A percentile compares a stretch with the other conserved stretches of the same genome.
Conservation (phyloP, 2,888 invertebrate species). For the Macaria liturata region DNA sequence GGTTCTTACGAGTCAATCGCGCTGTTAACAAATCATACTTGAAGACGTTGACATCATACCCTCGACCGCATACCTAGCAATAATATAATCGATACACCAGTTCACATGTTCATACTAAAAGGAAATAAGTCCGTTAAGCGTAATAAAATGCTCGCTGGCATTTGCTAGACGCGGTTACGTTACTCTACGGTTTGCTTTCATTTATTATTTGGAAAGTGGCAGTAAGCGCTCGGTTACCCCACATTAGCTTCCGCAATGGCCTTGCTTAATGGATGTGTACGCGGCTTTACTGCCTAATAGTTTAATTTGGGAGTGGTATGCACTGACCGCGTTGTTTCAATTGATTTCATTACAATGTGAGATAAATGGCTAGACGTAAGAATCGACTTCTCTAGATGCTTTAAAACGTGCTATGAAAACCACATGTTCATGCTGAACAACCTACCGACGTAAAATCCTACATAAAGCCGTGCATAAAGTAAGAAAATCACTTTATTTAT, state of each 20-base stretch:
- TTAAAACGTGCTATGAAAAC: too few species aligned
- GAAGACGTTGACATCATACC: slow-evolving; percentile 40
- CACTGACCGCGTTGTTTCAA: slow-evolving; percentile 2
- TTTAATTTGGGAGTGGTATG: slow-evolving; percentile 8
- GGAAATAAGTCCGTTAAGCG: slow-evolving; percentile 27
- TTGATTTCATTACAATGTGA: background rate
- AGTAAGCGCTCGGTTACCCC: slow-evolving; percentile 28
- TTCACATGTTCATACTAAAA: slow-evolving; percentile 23
- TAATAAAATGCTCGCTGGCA: slow-evolving; percentile 34
- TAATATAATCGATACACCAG: slow-evolving; percentile 10
- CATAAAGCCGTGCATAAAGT: too few species aligned
- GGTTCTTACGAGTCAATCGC: slow-evolving; percentile 37
- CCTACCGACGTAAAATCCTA: too few species aligned
- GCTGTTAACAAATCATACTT: slow-evolving; percentile 40
- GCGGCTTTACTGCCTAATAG: slow-evolving; percentile 14
- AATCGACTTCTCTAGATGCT: too few species aligned
- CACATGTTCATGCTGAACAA: too few species aligned
- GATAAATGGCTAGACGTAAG: too few species aligned
- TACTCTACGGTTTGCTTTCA: slow-evolving; percentile 36
- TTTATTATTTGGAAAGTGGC: slow-evolving; percentile 41
- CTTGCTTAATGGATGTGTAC: slow-evolving; percentile 19
- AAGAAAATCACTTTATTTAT: too few species aligned
- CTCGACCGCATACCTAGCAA: slow-evolving; percentile 13
- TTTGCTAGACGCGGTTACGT: slow-evolving; percentile 25
- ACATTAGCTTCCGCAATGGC: slow-evolving; percentile 24